Evolutionary conservation across 2,797 vertebrate species (phyloP), one percentile per base, ranked within the genome.

Genomic region (Tangara arthus): DNA sequence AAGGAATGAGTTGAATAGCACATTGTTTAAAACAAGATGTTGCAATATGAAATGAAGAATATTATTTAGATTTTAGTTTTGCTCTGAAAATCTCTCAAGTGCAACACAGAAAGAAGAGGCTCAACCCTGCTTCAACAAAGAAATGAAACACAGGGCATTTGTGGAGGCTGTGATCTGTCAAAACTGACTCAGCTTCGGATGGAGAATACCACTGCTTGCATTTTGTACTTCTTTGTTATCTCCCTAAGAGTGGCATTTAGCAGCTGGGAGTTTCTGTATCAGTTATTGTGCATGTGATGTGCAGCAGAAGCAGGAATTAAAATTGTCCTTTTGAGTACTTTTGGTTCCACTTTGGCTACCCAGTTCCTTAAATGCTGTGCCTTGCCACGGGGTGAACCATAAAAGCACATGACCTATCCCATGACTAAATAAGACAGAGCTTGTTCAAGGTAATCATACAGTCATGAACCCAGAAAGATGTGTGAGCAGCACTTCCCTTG

Each of bases 151-250:
- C 3, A 1, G 26, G n/a, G 17, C 7, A 1, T 55, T 83, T 71
- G 42, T 8, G 12, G 46, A 1, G 5, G 15, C 41, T 56, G 18
- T 56, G 52, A 46, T 50, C 44, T 79, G 59, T 42, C 3, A 1
- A 41, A 44, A 34, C 34, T 66, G 1, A 0, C 59, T 47, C 50
- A 46, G 14, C 55, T 63, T 79, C 3, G 0, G 2, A 34, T 1
- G 1, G 55, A 89, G 8, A n/a, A 79, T 47, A 81, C 27, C 7
- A 15, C 24, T n/a, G 28, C 75, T 90, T 82, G 63, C 55, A 11
- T 71, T 85, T 86, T 6, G 2, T 80, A 8, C 49, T 63, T 9
- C 3, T 64, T 84, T n/a, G 6, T 32, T 82, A 32, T 46, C 57
- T 50, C 46, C 39, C 35, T 28, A 26, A 65, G 41, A 76, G 76